phyloP scores from a whole-genome alignment of 2,113 vertebrate genomes.

The Blennius ocellaris region DNA sequence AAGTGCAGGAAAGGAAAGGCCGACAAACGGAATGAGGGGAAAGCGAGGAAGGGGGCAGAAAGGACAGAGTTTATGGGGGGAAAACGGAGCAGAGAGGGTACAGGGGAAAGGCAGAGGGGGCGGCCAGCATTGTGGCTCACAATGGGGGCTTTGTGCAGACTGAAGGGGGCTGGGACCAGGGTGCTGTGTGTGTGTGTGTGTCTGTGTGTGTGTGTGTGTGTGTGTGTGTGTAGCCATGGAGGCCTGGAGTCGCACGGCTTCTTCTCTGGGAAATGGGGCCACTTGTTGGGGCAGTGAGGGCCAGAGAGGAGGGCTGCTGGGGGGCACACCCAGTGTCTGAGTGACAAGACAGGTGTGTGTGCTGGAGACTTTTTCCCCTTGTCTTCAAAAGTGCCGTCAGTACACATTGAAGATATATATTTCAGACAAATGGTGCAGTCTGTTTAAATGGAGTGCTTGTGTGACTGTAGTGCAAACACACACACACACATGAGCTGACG shows the following conservation, averaged over 20 bases:
- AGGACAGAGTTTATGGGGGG: constrained; percentile 61
- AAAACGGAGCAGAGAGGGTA: constrained; percentile 60
- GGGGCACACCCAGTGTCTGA: constrained; percentile 54
- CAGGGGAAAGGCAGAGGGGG: constrained; percentile 69
- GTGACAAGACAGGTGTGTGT: constrained; percentile 74
- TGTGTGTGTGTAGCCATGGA: constrained; percentile 38
- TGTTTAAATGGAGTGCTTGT: constrained; percentile 12
- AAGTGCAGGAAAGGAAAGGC: constrained; percentile 15
- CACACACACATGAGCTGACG: constrained; percentile 26
- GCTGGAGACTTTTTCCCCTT: neutral
- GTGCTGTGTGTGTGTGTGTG: constrained; percentile 47
- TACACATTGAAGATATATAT: constrained; percentile 24
- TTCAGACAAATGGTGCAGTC: constrained; percentile 40
- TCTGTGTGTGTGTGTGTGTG: constrained; percentile 52
- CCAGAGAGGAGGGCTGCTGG: constrained; percentile 26
- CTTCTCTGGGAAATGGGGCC: constrained; percentile 69
- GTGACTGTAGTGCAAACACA: constrained; percentile 9
- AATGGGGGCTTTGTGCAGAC: constrained; percentile 78
- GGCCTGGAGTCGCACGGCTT: constrained; percentile 45
- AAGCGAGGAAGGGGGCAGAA: constrained; percentile 39
- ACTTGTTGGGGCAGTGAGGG: constrained; percentile 43
- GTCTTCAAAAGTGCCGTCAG: constrained; percentile 16
- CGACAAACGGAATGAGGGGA: constrained; percentile 16
- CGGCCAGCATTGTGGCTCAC: constrained; percentile 74
- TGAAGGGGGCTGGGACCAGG: constrained; percentile 72